Conservation (phyloP, 2,113 vertebrate species). For the Galemys pyrenaicus region DNA sequence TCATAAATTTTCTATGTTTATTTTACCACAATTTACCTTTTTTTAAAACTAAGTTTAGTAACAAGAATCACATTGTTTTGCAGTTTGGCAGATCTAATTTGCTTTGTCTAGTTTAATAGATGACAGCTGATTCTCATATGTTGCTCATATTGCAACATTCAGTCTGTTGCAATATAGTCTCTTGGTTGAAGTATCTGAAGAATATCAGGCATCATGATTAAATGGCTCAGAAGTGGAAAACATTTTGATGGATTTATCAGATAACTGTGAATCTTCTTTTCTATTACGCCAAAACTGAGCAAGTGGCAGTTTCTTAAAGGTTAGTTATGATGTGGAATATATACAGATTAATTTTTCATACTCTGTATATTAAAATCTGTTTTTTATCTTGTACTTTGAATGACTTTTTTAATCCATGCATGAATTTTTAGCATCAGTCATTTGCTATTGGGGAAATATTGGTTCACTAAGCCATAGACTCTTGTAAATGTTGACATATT, state of each 20-base stretch:
- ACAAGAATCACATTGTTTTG: not conserved
- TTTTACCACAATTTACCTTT: conserved; percentile 21
- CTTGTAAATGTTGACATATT: conserved; percentile 12
- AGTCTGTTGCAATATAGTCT: not conserved
- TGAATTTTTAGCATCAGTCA: not conserved
- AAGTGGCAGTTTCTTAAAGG: not conserved
- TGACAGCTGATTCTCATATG: not conserved
- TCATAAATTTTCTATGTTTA: not conserved
- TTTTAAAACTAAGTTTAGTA: not conserved
- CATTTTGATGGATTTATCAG: not conserved
- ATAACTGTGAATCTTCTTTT: not conserved
- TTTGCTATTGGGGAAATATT: not conserved
- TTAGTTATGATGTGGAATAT: not conserved
- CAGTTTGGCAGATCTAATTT: not conserved
- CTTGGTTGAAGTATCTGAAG: not conserved
- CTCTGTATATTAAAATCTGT: not conserved
- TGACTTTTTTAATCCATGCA: not conserved
- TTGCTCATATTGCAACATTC: not conserved
- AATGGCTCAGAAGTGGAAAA: not conserved
- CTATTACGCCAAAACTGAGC: not conserved
- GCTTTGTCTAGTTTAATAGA: not conserved
- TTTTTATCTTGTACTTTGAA: not conserved
- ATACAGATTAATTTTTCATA: not conserved
- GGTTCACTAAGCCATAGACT: not conserved
- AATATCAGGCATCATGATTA: not conserved